These are phyloP conservation scores for Ylistrum balloti DNA, from an alignment of 1,140 invertebrate genomes.

Conservation along the genomic window DNA sequence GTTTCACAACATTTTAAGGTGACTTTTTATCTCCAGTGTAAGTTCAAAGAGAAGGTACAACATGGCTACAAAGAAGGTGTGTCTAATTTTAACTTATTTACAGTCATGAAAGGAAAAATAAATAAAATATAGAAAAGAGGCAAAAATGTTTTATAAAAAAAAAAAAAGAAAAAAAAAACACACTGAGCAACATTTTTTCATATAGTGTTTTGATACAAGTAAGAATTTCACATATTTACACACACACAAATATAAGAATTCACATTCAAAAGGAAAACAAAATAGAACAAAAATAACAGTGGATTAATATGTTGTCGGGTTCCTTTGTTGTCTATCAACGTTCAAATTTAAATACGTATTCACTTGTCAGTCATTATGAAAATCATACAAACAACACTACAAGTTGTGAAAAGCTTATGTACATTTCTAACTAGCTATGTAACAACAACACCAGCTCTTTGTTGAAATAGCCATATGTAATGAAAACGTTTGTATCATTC, in stretches of 20 bases:
- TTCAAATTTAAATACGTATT: conserved; percentile 40
- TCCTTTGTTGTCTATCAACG: conserved; percentile 38
- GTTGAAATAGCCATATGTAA: neutral
- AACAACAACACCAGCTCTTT: neutral
- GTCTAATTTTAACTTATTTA: neutral
- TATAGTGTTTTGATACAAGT: neutral
- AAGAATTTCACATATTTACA: neutral
- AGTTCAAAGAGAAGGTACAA: neutral
- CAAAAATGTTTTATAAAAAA: neutral
- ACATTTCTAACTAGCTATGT: neutral
- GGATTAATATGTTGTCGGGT: neutral
- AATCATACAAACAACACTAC: neutral
- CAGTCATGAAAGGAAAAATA: neutral
- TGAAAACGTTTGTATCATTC: too few species aligned
- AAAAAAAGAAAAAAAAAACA: neutral
- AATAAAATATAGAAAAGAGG: conserved; percentile 36
- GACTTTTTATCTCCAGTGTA: neutral
- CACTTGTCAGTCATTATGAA: conserved; percentile 34
- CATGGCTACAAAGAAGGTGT: neutral
- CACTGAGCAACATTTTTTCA: conserved; percentile 32
- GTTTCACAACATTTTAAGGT: conserved; percentile 15
- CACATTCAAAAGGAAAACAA: conserved; percentile 24
- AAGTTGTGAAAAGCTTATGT: neutral
- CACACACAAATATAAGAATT: conserved; percentile 5
- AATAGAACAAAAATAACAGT: conserved; percentile 23